phyloP scores from a whole-genome alignment of 2,113 vertebrate species.

The Myrmecobius fasciatus region DNA sequence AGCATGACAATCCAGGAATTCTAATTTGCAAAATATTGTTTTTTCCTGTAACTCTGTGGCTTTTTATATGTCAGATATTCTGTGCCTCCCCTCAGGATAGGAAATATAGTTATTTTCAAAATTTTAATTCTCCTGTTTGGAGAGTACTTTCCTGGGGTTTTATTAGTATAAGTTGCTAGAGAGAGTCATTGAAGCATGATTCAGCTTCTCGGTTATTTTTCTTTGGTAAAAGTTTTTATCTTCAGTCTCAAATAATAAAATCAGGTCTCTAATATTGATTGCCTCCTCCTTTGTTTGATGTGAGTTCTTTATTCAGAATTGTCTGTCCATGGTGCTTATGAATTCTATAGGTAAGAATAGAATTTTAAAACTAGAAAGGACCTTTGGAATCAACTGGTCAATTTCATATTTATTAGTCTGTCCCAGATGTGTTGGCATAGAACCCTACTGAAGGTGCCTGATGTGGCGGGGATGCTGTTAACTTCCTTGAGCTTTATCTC shows the following conservation, averaged over 20 bases:
- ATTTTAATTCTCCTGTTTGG: slow-evolving; percentile 19
- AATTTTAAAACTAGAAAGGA: slow-evolving; percentile 25
- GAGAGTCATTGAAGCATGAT: neutral
- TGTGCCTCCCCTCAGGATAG: slow-evolving; percentile 34
- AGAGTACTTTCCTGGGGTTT: slow-evolving; percentile 36
- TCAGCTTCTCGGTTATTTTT: slow-evolving; percentile 7
- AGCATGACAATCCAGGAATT: slow-evolving; percentile 34
- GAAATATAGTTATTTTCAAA: slow-evolving; percentile 11
- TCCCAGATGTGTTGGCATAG: neutral
- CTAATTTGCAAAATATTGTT: neutral
- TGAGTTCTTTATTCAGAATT: slow-evolving; percentile 12
- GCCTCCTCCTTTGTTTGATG: slow-evolving; percentile 11
- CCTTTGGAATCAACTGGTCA: neutral
- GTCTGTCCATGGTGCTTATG: neutral
- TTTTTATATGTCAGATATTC: slow-evolving; percentile 11
- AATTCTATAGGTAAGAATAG: neutral
- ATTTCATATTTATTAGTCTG: neutral
- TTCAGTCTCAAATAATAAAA: slow-evolving; percentile 36
- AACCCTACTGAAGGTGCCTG: neutral
- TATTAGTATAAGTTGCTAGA: neutral
- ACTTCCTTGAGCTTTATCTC: neutral
- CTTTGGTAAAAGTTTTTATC: slow-evolving; percentile 21
- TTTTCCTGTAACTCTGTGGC: neutral
- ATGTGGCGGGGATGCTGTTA: neutral
- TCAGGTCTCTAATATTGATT: neutral